Conservation (phyloP, 1,140 invertebrate species). For the Ctenoplectra terminalis region DNA sequence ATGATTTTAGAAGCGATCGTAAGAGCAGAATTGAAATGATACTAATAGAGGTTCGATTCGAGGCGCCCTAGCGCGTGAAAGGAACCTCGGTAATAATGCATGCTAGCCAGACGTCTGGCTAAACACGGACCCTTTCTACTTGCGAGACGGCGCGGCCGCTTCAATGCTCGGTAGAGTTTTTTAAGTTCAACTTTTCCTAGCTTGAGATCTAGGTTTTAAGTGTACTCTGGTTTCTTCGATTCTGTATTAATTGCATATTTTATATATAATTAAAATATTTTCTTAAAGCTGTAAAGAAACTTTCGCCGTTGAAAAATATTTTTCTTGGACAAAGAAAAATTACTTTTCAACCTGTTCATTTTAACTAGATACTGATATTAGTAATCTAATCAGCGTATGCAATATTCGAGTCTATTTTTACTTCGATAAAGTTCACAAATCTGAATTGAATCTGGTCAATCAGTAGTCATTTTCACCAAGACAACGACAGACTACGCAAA, state of each 20-base stretch:
- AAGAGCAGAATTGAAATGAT: background rate
- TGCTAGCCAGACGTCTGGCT: constrained; percentile 42
- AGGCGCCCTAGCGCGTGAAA: constrained; percentile 3
- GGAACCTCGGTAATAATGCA: constrained; percentile 31
- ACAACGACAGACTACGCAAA: background rate
- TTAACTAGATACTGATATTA: too few species aligned
- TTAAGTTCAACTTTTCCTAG: background rate
- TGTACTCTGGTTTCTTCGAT: background rate
- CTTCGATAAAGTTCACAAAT: too few species aligned
- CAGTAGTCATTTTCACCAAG: constrained; percentile 10
- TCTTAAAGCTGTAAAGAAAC: too few species aligned
- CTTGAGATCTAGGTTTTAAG: background rate
- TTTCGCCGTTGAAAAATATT: too few species aligned
- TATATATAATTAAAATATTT: background rate
- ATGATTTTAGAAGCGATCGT: constrained; percentile 8
- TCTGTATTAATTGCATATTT: background rate
- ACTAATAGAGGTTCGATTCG: constrained; percentile 17
- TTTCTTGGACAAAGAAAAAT: too few species aligned
- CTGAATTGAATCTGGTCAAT: background rate
- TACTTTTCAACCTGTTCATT: too few species aligned
- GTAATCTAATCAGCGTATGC: background rate
- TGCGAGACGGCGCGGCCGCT: background rate
- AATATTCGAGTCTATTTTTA: background rate
- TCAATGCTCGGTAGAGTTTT: background rate
- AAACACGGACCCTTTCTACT: constrained; percentile 36